Evolutionary conservation across 2,113 vertebrate species (phyloP).

Genomic region (Catagonus wagneri): DNA sequence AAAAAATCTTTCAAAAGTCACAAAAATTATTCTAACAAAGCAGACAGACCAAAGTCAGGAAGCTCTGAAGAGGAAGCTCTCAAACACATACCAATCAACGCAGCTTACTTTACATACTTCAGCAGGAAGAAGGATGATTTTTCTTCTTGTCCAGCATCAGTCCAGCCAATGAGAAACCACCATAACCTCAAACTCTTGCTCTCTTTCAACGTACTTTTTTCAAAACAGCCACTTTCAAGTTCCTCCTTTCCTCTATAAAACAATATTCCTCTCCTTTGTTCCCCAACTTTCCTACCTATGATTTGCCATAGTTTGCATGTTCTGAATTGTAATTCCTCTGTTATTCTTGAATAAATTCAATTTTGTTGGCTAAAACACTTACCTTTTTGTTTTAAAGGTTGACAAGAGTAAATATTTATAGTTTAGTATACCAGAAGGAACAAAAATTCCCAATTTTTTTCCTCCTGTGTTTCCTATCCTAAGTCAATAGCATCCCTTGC

Average conservation of each 20-base stretch:
- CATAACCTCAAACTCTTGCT: not conserved
- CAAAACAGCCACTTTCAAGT: not conserved
- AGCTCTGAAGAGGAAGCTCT: not conserved
- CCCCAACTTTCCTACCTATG: not conserved
- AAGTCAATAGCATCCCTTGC: not conserved
- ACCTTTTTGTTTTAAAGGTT: not conserved
- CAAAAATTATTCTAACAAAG: not conserved
- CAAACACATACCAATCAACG: not conserved
- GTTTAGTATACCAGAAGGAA: not conserved
- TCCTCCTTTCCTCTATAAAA: not conserved
- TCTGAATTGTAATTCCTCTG: not conserved
- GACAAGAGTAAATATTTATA: not conserved
- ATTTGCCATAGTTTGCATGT: not conserved
- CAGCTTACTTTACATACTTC: not conserved
- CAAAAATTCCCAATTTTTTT: not conserved
- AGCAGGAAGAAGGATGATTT: not conserved
- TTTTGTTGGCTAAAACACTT: not conserved
- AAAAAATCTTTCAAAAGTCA: conserved; percentile 5
- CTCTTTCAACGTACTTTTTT: not conserved
- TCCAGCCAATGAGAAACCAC: not conserved
- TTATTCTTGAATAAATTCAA: not conserved
- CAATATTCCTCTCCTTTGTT: not conserved
- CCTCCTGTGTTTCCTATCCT: not conserved
- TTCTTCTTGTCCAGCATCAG: not conserved
- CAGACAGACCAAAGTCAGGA: not conserved